Evolutionary conservation across 2,888 invertebrate genomes (phyloP), one percentile per base, ranked within the genome.

Genomic region (Spodoptera exigua): DNA sequence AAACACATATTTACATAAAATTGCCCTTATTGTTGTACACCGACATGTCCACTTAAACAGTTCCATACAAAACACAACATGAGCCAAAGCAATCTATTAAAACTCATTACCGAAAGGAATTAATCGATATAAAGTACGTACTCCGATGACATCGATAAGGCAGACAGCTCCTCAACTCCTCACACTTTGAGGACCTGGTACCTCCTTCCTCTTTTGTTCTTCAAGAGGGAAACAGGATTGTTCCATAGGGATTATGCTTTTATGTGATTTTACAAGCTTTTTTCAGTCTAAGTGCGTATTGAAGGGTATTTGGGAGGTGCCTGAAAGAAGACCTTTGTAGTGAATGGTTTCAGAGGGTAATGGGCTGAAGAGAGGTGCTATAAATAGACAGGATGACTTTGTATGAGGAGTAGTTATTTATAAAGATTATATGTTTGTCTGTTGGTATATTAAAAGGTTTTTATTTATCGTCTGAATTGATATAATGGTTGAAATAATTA

Each of bases 161-260:
- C 85, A 85, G 77, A 74, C 79, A 34, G 54, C 53, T 61, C 55
- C 63, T 70, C 65, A 36, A 36, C 36, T 36, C 36, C n/a, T 70
- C 34, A 45, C 16, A 14, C 32, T 17, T 70, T 27, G 60, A 68
- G 72, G 73, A 55, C 74, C 69, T 64, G 76, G 68, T 70, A 70
- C 73, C 70, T 57, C 41, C 63, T 74, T 66, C 40, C 60, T 73
- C 67, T 60, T 74, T 78, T 78, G 73, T 76, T 70, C 60, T 46
- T 67, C 54, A 76, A 82, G 81, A 81, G 84, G 86, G 85, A 84
- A 84, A 84, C 78, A 81, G 80, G 80, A 83, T 83, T 85, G 84
- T 83, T 81, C 76, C 49, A 57, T 51, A 32, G 58, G 74, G 76
- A 79, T 82, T 78, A 82, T 72, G 79, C 86, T 84, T 84, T 87